Evolutionary conservation across 2,797 vertebrate species (phyloP), one percentile per base, ranked within the genome.

Genomic region (Huso huso): DNA sequence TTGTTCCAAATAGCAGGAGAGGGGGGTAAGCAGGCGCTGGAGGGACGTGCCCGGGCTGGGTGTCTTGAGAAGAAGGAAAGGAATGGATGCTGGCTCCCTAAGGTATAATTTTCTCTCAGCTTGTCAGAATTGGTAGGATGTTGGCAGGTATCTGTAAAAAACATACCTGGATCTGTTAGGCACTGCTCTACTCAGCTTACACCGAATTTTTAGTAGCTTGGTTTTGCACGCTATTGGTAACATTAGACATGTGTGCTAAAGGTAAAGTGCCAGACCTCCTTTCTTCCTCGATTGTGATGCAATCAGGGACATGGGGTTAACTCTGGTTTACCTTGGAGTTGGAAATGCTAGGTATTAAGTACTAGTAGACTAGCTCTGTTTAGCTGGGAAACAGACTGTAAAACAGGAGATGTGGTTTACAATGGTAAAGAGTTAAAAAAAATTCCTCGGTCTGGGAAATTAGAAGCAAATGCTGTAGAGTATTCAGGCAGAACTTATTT

Each of bases 141-240:
- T 63, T 50, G 49, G 53, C 60, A 50, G 60, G 13, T 62, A 62
- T 18, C 18, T 51, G 9, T 55, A 49, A 49, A 13, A 51, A 15
- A 53, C 13, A 10, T 37, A 48, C 53, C 23, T 58, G 53, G 37
- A 13, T 60, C 48, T 37, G 51, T 65, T 49, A 18, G 58, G 57
- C 65, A 60, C 65, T 49, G 7, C 37, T 37, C 37, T 60, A 13
- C 55, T 66, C 57, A 59, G 57, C 53, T 66, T 66, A 59, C 65
- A 66, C 12, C 53, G 18, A 60, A 60, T 15, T 48, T 69, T 63
- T 66, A 52, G 59, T 52, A 60, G 48, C 60, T 67, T 70, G 9
- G 51, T 65, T 66, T 70, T 70, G 61, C 55, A 61, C 23, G 61
- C 49, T 63, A 59, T 63, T 9, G 9, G 48, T 23, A 60, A 60